A percentile compares a stretch with the other conserved stretches of the same genome.
phyloP scores from a whole-genome alignment of 1,140 invertebrate species.

The Dysdera silvatica region DNA sequence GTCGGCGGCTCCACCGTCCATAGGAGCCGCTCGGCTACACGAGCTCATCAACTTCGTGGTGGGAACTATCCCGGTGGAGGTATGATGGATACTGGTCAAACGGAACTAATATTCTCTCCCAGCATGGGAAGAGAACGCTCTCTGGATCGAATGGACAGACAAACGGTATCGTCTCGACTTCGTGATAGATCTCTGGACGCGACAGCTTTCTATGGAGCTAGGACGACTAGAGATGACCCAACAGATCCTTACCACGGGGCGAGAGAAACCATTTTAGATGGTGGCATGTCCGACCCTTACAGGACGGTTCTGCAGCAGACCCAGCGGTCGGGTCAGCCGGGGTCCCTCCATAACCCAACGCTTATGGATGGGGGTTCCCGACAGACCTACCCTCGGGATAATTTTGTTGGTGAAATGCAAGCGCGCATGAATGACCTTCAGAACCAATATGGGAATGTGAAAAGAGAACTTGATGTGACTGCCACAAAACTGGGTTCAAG shows the following conservation, averaged over 20 bases:
- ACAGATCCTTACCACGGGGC: background rate
- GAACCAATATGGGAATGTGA: conserved; percentile 84
- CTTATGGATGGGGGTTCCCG: background rate
- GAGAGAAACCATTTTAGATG: background rate
- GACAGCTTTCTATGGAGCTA: conserved; percentile 5
- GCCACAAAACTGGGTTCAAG: conserved; percentile 96
- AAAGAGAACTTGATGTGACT: conserved; percentile 91
- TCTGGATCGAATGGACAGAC: conserved; percentile 37
- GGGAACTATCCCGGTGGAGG: conserved; percentile 28
- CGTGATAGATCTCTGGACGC: conserved; percentile 46
- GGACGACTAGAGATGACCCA: conserved; percentile 1
- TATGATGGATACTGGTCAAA: too few relatives aligned
- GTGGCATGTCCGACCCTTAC: conserved; percentile 20
- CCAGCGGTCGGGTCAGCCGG: background rate
- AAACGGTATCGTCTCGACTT: conserved; percentile 50
- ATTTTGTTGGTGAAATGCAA: conserved; percentile 75
- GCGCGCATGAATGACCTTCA: conserved; percentile 90
- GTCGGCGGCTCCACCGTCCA: conserved; percentile 58
- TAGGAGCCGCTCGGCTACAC: conserved; percentile 39
- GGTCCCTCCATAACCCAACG: background rate
- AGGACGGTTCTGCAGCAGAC: background rate
- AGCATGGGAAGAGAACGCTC: conserved; percentile 56
- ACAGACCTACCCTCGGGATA: conserved; percentile 26
- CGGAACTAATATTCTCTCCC: background rate
- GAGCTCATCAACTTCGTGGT: conserved; percentile 2